phyloP scores from a whole-genome alignment of 2,113 vertebrate species.

The Alouatta palliata region DNA sequence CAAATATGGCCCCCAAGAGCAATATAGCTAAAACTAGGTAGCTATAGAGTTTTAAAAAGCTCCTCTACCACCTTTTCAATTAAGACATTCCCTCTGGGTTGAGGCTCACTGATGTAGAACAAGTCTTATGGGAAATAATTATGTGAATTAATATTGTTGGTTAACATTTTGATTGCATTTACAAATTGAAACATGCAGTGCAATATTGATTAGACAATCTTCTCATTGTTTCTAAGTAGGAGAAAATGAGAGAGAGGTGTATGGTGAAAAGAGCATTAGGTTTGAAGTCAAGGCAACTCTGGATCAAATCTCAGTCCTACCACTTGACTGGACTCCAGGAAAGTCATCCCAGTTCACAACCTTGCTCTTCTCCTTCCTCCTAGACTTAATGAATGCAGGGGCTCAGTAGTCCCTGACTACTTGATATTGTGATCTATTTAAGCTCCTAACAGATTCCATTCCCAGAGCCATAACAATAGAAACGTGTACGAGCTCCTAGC shows the following conservation, averaged over 20 bases:
- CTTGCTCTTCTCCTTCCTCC: no score
- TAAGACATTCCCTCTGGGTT: constrained; percentile 17
- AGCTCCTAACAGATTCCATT: not conserved
- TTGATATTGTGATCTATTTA: not conserved
- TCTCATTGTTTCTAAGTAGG: not conserved
- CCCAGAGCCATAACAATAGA: not conserved
- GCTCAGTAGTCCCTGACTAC: not conserved
- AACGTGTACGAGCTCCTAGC: not conserved
- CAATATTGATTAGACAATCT: not conserved
- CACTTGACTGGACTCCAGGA: not conserved
- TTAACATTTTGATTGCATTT: not conserved
- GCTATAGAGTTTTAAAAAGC: not conserved
- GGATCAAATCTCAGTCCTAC: not conserved
- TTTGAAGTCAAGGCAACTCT: not conserved
- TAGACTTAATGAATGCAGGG: not conserved
- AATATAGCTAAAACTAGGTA: not conserved
- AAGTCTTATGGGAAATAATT: constrained; percentile 17
- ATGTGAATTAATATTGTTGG: not conserved
- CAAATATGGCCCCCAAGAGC: not conserved
- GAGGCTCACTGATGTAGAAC: not conserved
- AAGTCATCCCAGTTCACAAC: not conserved
- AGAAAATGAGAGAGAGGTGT: not conserved
- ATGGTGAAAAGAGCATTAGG: not conserved
- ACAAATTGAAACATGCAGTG: not conserved
- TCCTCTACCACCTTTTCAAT: not conserved